A percentile compares a stretch with the other conserved stretches of the same genome.
Evolutionary conservation across 1,140 invertebrate genomes (phyloP).

Genomic region (Armadillidium nasatum): DNA sequence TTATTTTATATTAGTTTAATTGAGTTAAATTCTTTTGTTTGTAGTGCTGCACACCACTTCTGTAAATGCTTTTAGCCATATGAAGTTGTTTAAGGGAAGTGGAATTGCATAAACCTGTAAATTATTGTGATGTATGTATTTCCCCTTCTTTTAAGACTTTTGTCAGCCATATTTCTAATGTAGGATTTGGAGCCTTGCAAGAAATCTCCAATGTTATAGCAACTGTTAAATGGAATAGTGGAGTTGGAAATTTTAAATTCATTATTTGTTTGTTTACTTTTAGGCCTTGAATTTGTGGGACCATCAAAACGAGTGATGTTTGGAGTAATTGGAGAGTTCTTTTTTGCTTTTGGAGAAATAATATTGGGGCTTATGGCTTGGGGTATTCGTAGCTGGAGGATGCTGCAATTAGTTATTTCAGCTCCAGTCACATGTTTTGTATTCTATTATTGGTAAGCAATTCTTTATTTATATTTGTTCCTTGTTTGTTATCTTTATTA

Average conservation of each 20-base stretch:
- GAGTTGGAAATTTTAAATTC: neutral
- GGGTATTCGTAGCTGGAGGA: conserved; percentile 65
- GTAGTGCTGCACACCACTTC: too few relatives aligned
- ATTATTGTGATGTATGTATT: too few relatives aligned
- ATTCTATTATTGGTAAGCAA: conserved; percentile 56
- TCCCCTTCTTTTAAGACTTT: too few relatives aligned
- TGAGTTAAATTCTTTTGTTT: too few relatives aligned
- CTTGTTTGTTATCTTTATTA: conserved; percentile 46
- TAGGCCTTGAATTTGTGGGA: conserved; percentile 72
- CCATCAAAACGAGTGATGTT: conserved; percentile 67
- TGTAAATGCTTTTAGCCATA: too few relatives aligned
- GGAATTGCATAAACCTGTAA: too few relatives aligned
- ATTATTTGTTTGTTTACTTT: conserved; percentile 37
- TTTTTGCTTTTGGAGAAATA: conserved; percentile 68
- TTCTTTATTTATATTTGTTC: conserved; percentile 4
- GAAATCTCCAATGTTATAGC: too few relatives aligned
- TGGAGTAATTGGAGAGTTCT: conserved; percentile 65
- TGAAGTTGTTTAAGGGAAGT: too few relatives aligned
- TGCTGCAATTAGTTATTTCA: conserved; percentile 62
- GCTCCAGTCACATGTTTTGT: conserved; percentile 61
- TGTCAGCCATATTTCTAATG: too few relatives aligned
- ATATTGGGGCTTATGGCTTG: conserved; percentile 63
- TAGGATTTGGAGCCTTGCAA: too few relatives aligned
- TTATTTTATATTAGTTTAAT: too few relatives aligned
- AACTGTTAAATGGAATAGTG: neutral